Evolutionary conservation across 2,888 invertebrate species (phyloP).

Genomic region (Beris morrisii): DNA sequence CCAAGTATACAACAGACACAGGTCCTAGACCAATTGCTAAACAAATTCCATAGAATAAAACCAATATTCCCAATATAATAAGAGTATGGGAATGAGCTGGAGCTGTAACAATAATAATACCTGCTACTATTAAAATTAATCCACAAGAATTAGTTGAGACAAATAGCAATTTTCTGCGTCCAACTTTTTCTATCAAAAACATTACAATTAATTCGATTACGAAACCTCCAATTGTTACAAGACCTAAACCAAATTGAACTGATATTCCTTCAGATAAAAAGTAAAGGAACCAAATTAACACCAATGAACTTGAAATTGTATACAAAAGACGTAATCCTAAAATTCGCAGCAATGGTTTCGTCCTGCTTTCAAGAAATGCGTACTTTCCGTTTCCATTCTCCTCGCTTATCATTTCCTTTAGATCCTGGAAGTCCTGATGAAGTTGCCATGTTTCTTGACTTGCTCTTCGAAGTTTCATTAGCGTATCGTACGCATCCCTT

Average conservation of each 20-base stretch:
- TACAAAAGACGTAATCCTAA: conserved; percentile 2
- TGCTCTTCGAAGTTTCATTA: neutral
- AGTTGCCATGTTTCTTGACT: conserved; percentile 11
- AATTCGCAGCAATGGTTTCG: neutral
- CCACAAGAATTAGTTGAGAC: neutral
- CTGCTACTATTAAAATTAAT: neutral
- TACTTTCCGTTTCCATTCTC: neutral
- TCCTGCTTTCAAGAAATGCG: neutral
- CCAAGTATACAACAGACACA: conserved; percentile 3
- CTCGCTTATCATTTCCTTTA: conserved; percentile 10
- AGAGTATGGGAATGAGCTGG: neutral
- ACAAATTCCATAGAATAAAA: neutral
- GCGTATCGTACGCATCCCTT: neutral
- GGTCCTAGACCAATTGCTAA: conserved; percentile 8
- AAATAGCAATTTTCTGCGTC: neutral
- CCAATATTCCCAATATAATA: neutral
- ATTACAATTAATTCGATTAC: neutral
- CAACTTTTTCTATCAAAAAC: conserved; percentile 2
- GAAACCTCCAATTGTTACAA: neutral
- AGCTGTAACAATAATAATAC: neutral
- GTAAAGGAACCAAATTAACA: neutral
- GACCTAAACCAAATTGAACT: neutral
- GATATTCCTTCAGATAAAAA: neutral
- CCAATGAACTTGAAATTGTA: neutral
- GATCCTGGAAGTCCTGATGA: conserved; percentile 9